Conservation (phyloP, 2,113 vertebrate species). For the Chlamydotis undulata region DNA sequence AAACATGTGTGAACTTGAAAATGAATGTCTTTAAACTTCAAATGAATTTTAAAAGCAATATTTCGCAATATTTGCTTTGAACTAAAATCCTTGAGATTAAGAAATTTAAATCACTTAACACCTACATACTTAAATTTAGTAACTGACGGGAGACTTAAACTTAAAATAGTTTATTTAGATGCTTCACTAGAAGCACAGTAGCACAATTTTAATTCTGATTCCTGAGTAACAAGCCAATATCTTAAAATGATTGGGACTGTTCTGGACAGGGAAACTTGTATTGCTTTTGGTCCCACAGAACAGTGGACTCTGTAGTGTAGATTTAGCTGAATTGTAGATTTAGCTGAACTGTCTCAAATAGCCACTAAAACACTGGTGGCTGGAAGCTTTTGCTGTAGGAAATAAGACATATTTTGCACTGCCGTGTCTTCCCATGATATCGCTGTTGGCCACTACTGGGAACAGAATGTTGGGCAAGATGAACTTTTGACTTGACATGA, state of each 20-base stretch:
- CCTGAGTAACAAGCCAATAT: neutral
- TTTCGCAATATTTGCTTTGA: conserved; percentile 31
- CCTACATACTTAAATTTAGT: neutral
- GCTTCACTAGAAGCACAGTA: neutral
- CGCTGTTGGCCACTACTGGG: fast-evolving
- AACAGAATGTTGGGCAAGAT: neutral
- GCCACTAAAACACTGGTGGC: neutral
- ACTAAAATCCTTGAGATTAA: neutral
- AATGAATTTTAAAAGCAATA: neutral
- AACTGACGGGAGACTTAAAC: neutral
- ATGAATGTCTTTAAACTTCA: neutral
- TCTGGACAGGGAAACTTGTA: neutral
- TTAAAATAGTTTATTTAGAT: neutral
- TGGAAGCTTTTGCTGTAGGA: neutral
- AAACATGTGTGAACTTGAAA: neutral
- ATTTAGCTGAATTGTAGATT: neutral
- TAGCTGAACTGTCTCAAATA: neutral
- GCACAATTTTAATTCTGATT: neutral
- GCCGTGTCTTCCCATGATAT: fast-evolving
- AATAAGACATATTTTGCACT: neutral
- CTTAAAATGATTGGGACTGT: neutral
- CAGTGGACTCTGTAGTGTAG: neutral
- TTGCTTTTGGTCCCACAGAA: neutral
- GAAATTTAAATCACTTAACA: neutral
- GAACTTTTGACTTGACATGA: neutral